A percentile compares a stretch with the other conserved stretches of the same genome.
Evolutionary conservation across 2,888 invertebrate species (phyloP).

Genomic region (Thereva unica): DNA sequence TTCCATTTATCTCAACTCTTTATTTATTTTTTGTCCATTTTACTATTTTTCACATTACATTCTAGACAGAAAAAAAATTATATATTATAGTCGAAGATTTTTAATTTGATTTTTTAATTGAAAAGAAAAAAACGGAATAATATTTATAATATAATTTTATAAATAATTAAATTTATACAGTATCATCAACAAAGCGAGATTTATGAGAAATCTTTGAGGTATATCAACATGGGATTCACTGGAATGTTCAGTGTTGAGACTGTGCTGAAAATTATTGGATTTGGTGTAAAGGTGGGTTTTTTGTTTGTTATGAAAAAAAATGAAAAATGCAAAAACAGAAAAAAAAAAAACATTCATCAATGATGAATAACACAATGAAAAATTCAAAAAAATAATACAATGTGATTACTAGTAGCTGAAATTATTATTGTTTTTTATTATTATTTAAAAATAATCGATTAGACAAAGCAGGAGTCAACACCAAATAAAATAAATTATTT

Average conservation of each 20-base stretch:
- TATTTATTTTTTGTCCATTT: too few species aligned
- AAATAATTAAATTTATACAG: slow-evolving; percentile 62
- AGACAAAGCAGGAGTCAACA: not conserved
- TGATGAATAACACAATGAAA: slow-evolving; percentile 1
- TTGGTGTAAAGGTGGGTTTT: slow-evolving; percentile 95
- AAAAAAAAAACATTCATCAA: slow-evolving; percentile 21
- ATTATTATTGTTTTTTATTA: not conserved
- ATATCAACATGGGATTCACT: slow-evolving; percentile 95
- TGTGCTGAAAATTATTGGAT: slow-evolving; percentile 99
- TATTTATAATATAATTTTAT: slow-evolving; percentile 19
- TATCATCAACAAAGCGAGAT: slow-evolving; percentile 91
- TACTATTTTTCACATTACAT: too few species aligned
- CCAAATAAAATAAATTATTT: too few species aligned
- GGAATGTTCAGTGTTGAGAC: slow-evolving; percentile 99
- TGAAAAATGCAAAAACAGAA: slow-evolving; percentile 1
- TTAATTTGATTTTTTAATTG: too few species aligned
- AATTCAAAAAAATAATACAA: not conserved
- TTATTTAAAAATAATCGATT: not conserved
- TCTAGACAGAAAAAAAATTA: not conserved
- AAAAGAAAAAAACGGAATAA: too few species aligned
- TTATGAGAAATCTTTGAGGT: slow-evolving; percentile 77
- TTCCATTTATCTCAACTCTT: too few species aligned
- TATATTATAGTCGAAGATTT: not conserved
- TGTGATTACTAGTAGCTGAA: slow-evolving; percentile 29
- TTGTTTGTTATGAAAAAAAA: slow-evolving; percentile 2